Percentiles rank a stretch among this genome's conserved stretches.
Conservation (phyloP, 2,797 vertebrate species). For the Lagorchestes hirsutus region DNA sequence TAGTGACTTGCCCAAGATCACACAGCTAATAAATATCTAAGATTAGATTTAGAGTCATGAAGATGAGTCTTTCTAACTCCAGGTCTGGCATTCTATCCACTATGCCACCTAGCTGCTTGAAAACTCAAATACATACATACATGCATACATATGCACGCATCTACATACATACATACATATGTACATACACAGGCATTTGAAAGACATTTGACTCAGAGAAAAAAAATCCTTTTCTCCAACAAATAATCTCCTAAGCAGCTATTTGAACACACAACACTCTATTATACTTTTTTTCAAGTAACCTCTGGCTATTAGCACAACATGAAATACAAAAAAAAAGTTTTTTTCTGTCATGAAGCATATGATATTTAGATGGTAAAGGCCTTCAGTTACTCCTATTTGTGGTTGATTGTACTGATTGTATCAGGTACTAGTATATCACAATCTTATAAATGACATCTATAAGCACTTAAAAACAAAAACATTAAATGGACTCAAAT, state of each 20-base stretch:
- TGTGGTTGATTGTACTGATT: background rate
- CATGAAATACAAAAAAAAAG: background rate
- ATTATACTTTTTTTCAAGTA: background rate
- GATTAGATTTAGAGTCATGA: background rate
- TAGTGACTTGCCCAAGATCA: background rate
- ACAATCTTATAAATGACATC: background rate
- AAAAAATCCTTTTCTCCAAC: background rate
- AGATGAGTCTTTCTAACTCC: background rate
- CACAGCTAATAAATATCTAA: background rate
- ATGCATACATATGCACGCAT: fast-evolving
- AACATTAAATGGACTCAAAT: background rate
- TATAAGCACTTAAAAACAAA: background rate
- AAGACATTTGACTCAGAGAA: background rate
- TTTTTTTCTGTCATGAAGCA: background rate
- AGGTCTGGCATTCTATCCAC: background rate
- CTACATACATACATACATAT: fast-evolving
- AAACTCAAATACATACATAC: fast-evolving
- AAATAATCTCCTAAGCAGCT: background rate
- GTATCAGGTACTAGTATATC: background rate
- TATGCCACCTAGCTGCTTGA: background rate
- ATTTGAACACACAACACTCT: background rate
- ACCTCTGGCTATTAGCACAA: background rate
- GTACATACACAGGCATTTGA: background rate
- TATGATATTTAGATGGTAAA: background rate
- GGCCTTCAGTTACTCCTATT: background rate